Conservation (phyloP, 2,797 vertebrate genomes). For the Paedocypris micromegethes region DNA sequence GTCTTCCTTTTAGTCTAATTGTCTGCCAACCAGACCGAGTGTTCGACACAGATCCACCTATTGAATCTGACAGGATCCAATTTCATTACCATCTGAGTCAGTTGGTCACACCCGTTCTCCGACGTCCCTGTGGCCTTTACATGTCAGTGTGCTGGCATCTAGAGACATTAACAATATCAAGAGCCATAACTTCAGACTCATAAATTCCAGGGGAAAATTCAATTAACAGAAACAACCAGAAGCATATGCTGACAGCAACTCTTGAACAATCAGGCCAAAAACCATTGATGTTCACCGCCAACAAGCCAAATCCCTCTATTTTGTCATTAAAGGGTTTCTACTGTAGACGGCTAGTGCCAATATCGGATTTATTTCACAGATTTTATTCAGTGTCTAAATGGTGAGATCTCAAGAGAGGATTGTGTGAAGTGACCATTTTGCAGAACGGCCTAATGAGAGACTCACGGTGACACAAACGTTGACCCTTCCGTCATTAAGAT, state of each 20-base stretch:
- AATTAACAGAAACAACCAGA: slow-evolving; percentile 15
- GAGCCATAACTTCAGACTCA: not conserved
- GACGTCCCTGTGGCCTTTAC: not conserved
- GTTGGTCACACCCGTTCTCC: not conserved
- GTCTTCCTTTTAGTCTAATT: not conserved
- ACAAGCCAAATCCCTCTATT: not conserved
- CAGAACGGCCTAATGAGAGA: slow-evolving; percentile 24
- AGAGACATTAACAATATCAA: not conserved
- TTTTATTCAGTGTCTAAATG: slow-evolving; percentile 10
- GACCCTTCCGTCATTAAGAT: slow-evolving; percentile 27
- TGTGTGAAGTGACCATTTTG: slow-evolving; percentile 21
- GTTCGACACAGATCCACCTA: not conserved
- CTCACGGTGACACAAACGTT: slow-evolving; percentile 18
- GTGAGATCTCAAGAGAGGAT: slow-evolving; percentile 16
- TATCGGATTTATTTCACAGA: slow-evolving; percentile 26
- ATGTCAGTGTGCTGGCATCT: not conserved
- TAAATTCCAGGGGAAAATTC: not conserved
- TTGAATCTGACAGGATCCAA: slow-evolving; percentile 1
- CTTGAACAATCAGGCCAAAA: slow-evolving; percentile 9
- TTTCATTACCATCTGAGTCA: slow-evolving; percentile 4
- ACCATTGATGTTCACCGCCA: not conserved
- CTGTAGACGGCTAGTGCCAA: not conserved
- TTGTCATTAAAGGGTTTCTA: not conserved
- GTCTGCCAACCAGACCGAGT: not conserved
- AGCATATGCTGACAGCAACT: not conserved